A percentile compares a stretch with the other conserved stretches of the same genome.
phyloP scores from a whole-genome alignment of 92 coral and sea anemone genomes.

The Plumapathes pennacea region DNA sequence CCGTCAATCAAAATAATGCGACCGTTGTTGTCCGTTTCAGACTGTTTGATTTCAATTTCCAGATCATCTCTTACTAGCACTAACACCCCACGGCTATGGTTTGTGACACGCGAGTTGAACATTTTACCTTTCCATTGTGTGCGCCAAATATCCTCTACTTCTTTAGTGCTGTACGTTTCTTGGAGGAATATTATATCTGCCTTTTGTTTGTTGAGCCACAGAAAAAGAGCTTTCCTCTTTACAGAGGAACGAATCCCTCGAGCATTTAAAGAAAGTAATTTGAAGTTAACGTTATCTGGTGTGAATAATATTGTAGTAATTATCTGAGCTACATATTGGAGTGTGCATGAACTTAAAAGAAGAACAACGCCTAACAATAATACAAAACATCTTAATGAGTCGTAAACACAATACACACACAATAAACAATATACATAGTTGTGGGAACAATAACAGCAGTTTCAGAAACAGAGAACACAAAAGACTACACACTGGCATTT shows the following conservation, averaged over 20 bases:
- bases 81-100: constrained; percentile 52
- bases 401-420: too few species aligned
- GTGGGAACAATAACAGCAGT: too few species aligned
- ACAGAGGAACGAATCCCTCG: constrained; percentile 38
- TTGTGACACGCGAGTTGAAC: constrained; percentile 44
- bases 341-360: too few species aligned
- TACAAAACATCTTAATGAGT: too few species aligned
- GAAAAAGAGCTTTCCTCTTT: constrained; percentile 39
- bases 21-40: constrained; percentile 4
- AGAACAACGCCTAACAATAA: too few species aligned
- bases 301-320: too few species aligned
- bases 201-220: constrained; percentile 41
- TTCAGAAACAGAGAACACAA: too few species aligned
- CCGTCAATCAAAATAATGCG: constrained; percentile 8
- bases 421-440: too few species aligned
- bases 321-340: too few species aligned
- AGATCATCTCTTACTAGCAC: too few species aligned
- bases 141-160: constrained; percentile 27
- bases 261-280: constrained; percentile 42
- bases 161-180: constrained; percentile 36
- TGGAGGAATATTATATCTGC: constrained; percentile 43
- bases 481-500: too few species aligned
- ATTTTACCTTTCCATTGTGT: constrained; percentile 35
- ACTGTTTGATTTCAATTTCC: constrained; percentile 5
- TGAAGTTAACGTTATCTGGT: too few species aligned